Evolutionary conservation across 1,140 invertebrate species (phyloP).

Genomic region (Maniola jurtina): DNA sequence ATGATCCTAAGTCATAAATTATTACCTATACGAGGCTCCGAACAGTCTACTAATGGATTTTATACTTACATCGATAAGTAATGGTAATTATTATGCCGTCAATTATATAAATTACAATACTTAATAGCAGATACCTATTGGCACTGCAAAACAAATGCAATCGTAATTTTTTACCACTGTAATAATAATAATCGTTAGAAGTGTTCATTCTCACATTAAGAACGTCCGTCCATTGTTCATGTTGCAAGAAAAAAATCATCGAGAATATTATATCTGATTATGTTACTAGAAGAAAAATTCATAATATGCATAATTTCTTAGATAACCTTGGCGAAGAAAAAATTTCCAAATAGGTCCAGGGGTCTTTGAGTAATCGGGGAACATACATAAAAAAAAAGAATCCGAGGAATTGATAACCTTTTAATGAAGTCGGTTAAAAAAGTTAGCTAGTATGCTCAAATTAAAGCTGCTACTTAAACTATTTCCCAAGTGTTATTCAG

Average conservation of each 20-base stretch:
- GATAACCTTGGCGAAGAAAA: neutral
- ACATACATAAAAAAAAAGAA: too few species aligned
- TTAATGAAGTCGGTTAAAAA: too few species aligned
- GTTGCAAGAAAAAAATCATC: slow-evolving; percentile 24
- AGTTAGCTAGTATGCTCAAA: too few species aligned
- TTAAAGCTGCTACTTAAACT: too few species aligned
- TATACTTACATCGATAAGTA: neutral
- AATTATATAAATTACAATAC: slow-evolving; percentile 5
- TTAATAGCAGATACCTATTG: neutral
- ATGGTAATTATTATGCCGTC: slow-evolving; percentile 2
- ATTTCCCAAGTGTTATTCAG: too few species aligned
- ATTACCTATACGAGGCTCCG: neutral
- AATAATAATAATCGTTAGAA: slow-evolving; percentile 39
- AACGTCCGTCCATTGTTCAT: slow-evolving; percentile 63
- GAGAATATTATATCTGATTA: neutral
- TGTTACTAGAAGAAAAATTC: neutral
- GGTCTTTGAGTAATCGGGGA: too few species aligned
- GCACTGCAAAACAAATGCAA: slow-evolving; percentile 33
- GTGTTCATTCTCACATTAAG: slow-evolving; percentile 58
- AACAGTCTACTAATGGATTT: neutral
- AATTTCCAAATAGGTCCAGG: neutral
- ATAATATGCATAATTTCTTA: too few species aligned
- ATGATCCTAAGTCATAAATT: neutral
- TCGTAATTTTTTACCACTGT: slow-evolving; percentile 46
- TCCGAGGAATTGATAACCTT: too few species aligned